A percentile compares a stretch with the other conserved stretches of the same genome.
Evolutionary conservation across 2,113 vertebrate genomes (phyloP).

Genomic region (Maccullochella peelii): DNA sequence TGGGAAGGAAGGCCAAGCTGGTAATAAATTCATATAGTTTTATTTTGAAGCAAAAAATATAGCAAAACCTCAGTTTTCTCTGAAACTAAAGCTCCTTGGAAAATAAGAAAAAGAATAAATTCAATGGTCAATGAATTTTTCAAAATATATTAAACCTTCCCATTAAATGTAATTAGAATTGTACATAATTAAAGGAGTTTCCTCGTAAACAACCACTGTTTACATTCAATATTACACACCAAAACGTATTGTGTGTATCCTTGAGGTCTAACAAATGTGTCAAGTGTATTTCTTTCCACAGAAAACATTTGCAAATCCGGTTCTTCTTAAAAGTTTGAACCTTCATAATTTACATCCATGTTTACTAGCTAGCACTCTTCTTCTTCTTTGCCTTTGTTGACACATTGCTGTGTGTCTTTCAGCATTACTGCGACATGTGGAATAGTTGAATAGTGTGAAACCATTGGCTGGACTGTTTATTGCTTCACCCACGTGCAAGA

Average conservation of each 20-base stretch:
- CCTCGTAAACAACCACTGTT: not conserved
- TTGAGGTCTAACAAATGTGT: not conserved
- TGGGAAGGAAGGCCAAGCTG: not conserved
- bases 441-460: not conserved
- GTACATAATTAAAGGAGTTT: not conserved
- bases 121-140: not conserved
- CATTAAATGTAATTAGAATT: not conserved
- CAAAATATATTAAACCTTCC: not conserved
- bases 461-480: no score
- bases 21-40: not conserved
- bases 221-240: not conserved
- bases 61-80: not conserved
- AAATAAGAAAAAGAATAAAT: not conserved
- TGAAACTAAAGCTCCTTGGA: not conserved
- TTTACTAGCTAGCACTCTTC: not conserved
- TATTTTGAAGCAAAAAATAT: not conserved
- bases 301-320: not conserved
- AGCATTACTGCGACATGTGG: not conserved
- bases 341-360: no score
- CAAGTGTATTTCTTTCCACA: not conserved
- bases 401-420: not conserved
- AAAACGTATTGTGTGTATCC: not conserved
- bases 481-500: no score
- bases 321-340: no score
- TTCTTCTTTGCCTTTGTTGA: not conserved